Evolutionary conservation across 2,113 vertebrate genomes (phyloP).

Genomic region (Crocuta crocuta): DNA sequence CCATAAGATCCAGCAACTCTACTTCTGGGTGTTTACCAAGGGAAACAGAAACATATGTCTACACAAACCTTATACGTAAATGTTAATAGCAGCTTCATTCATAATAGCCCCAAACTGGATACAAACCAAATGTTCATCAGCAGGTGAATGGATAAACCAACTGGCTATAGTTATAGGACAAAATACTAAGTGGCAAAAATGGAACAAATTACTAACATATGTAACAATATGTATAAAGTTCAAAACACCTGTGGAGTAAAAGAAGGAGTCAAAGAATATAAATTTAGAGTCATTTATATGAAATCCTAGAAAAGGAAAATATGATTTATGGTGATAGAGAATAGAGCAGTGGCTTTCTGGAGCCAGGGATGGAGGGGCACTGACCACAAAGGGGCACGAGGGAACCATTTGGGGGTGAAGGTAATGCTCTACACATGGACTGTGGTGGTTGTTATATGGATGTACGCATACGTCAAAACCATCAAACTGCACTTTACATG

Average conservation of each 20-base stretch:
- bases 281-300: not conserved
- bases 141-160: not conserved
- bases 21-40: not conserved
- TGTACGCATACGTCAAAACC: not conserved
- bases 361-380: not conserved
- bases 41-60: not conserved
- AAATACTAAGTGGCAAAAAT: not conserved
- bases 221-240: not conserved
- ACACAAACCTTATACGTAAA: not conserved
- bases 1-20: not conserved
- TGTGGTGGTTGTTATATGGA: not conserved
- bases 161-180: not conserved
- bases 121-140: not conserved
- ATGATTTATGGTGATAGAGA: not conserved
- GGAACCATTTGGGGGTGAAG: too few species aligned
- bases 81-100: not conserved
- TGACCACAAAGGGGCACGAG: not conserved
- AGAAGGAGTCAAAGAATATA: not conserved
- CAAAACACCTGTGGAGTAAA: not conserved
- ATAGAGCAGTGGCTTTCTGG: not conserved
- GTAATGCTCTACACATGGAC: not conserved
- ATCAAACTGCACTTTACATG: not conserved
- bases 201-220: not conserved
- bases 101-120: not conserved
- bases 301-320: not conserved